Percentiles rank a stretch among this genome's conserved stretches.
phyloP scores from a whole-genome alignment of 2,797 vertebrate species.

The Microctenopoma steveboyesi region DNA sequence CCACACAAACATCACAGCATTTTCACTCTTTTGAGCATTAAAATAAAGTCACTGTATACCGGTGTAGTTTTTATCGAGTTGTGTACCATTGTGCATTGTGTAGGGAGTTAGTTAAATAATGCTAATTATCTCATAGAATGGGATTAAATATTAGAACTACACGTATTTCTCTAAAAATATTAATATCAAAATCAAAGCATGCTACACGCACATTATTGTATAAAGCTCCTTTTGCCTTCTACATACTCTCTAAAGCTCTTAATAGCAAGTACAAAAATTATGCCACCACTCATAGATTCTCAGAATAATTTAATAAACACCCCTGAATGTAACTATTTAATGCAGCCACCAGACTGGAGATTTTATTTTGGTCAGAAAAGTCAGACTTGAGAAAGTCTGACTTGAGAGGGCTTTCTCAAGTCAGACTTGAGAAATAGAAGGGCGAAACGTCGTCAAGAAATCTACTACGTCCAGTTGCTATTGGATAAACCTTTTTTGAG shows the following conservation, averaged over 20 bases:
- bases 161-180: not conserved
- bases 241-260: not conserved
- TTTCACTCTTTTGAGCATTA: conserved; percentile 41
- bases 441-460: no score
- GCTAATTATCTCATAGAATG: not conserved
- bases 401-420: no score
- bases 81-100: not conserved
- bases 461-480: no score
- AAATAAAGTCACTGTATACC: not conserved
- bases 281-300: not conserved
- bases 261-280: not conserved
- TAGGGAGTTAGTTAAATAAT: not conserved
- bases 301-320: not conserved
- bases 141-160: not conserved
- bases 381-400: no score
- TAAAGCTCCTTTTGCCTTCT: not conserved
- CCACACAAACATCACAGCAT: conserved; percentile 43
- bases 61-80: conserved; percentile 13
- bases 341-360: not conserved
- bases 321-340: not conserved
- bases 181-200: not conserved
- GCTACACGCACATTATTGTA: not conserved
- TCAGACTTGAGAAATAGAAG: no score
- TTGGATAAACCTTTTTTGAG: no score
- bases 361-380: no score